Conservation (phyloP, 2,113 vertebrate species). For the Circaetus cinerascens region DNA sequence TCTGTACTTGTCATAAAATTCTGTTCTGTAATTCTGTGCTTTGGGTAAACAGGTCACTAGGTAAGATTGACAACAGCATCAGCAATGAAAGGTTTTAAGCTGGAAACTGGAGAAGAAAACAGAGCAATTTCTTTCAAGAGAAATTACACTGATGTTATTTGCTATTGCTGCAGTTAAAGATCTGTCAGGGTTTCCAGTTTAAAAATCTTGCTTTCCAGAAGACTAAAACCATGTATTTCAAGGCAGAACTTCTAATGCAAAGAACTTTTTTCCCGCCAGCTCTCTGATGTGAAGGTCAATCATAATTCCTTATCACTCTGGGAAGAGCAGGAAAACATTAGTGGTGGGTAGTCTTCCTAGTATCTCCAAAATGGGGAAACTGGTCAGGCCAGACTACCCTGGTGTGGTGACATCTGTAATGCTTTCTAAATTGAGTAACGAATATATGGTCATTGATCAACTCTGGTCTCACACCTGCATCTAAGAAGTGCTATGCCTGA, state of each 20-base stretch:
- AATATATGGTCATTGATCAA: neutral
- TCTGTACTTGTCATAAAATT: neutral
- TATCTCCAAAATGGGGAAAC: neutral
- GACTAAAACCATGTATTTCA: neutral
- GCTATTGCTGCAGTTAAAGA: neutral
- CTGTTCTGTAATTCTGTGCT: slow-evolving; percentile 29
- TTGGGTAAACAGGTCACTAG: slow-evolving; percentile 48
- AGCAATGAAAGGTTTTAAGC: slow-evolving; percentile 33
- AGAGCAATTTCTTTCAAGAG: slow-evolving; percentile 1
- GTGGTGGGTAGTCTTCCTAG: neutral
- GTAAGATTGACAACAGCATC: slow-evolving; percentile 48
- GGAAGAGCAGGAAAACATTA: neutral
- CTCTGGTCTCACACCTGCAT: neutral
- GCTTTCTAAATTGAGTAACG: neutral
- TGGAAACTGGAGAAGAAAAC: slow-evolving; percentile 16
- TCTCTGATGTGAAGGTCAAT: neutral
- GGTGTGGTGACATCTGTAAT: neutral
- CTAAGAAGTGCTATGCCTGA: neutral
- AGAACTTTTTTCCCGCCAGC: neutral
- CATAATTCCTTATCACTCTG: neutral
- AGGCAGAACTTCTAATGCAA: neutral
- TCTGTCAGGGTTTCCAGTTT: neutral
- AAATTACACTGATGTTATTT: slow-evolving; percentile 18
- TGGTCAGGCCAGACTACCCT: neutral
- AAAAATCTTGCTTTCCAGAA: slow-evolving; percentile 18